A percentile compares a stretch with the other conserved stretches of the same genome.
These are phyloP conservation scores for Onychomys leucogaster DNA, from an alignment of 2,797 vertebrate species.

Conservation along the genomic window DNA sequence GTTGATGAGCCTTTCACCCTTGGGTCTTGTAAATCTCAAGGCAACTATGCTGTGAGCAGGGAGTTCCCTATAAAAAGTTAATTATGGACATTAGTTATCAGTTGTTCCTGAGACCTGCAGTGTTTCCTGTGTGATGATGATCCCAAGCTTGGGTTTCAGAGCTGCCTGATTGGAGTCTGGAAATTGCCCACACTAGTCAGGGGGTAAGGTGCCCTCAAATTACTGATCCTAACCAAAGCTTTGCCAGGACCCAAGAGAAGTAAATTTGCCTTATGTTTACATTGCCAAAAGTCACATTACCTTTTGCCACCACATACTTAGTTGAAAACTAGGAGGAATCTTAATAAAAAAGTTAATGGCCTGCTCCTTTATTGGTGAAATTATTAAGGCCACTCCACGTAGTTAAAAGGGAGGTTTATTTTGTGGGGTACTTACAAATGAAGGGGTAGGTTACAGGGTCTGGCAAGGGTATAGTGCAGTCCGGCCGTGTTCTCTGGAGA, in stretches of 20 bases:
- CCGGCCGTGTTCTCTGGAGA: too few species aligned
- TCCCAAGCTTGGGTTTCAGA: not conserved
- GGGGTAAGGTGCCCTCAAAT: slow-evolving; percentile 5
- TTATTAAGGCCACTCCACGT: too few species aligned
- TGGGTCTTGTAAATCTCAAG: slow-evolving; percentile 45
- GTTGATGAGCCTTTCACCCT: not conserved
- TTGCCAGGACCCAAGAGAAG: slow-evolving; percentile 5
- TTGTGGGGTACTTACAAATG: too few species aligned
- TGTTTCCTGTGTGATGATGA: not conserved
- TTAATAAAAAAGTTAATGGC: slow-evolving; percentile 69
- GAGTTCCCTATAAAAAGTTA: not conserved
- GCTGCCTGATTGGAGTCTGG: not conserved
- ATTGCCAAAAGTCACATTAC: slow-evolving; percentile 37
- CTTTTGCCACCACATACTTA: slow-evolving; percentile 46
- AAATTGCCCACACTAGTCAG: slow-evolving; percentile 29
- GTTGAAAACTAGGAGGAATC: slow-evolving; percentile 56
- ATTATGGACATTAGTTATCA: slow-evolving; percentile 19
- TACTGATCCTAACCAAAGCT: slow-evolving; percentile 56
- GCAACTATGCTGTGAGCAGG: not conserved
- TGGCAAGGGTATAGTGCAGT: too few species aligned
- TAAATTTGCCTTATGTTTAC: slow-evolving; percentile 38
- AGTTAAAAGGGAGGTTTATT: too few species aligned
- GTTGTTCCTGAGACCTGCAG: not conserved
- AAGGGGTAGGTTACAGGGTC: too few species aligned
- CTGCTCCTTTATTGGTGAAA: too few species aligned